Base-by-base conservation (phyloP, 2,888 invertebrate species). In the Acronicta aceris region DNA sequence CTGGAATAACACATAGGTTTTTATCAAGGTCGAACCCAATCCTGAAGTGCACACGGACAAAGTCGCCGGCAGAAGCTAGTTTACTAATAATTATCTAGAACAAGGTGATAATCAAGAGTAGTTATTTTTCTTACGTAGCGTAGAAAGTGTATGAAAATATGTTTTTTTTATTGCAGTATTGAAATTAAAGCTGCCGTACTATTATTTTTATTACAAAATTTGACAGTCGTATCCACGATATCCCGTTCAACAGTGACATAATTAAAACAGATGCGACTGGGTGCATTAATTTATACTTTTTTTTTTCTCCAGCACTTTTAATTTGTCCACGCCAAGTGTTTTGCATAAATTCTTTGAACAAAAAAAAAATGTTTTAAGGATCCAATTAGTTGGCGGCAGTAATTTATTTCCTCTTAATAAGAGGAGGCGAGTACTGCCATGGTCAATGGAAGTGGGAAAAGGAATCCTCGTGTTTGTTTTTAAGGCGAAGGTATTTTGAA, bases 241-340 rank as follows among this genome's bases (percentile, higher is more conserved):
- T 48, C 49, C 64, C 69, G 76, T 62, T 54, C 57, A 61, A 54
- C 59, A 56, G 57, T 74, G 62, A 84, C 86, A 89, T 89, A 93
- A 94, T 94, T 93, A 93, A 93, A 93, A 90, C 86, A 83, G 87
- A 86, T 87, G 85, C 88, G 87, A 88, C 89, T 84, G 90, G 89
- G 91, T 92, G 92, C 92, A 93, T 93, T 92, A 91, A 93, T 92
- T 92, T 91, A 89, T 89, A 84, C 87, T 82, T 87, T 89, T 21
- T 21, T n/a, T 21, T 81, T 86, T 89, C 67, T 55, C 65, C 68
- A 57, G 81, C 84, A 83, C 90, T 91, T 94, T 94, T 94, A 93
- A 94, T 94, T 94, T 93, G 93, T 89, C 86, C 82, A 86, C 83
- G 85, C 81, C 85, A 76, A 88, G 88, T 91, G 90, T 90, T 93